phyloP scores from a whole-genome alignment of 2,888 invertebrate species.

The Hipparchia semele region DNA sequence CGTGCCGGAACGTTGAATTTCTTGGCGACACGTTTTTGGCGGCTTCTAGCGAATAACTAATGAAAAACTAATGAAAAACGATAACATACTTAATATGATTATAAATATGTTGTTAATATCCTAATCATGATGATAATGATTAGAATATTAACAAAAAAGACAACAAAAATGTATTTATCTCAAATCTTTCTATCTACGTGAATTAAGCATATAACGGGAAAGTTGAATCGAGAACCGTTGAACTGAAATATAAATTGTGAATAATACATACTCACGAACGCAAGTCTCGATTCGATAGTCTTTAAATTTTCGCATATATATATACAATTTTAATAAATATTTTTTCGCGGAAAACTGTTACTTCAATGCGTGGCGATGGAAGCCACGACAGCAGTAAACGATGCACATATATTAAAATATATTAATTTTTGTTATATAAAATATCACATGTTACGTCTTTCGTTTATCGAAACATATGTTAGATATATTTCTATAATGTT shows the following conservation, averaged over 20 bases:
- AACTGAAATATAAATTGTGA: constrained; percentile 10
- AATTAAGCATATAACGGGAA: constrained; percentile 13
- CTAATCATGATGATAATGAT: neutral
- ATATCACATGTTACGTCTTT: neutral
- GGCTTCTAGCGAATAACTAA: neutral
- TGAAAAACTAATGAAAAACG: neutral
- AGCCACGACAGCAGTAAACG: neutral
- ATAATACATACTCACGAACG: neutral
- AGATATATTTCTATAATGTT: too few relatives aligned
- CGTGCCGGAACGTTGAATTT: too few relatives aligned
- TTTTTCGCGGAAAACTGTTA: neutral
- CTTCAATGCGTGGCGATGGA: neutral
- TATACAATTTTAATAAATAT: constrained; percentile 20
- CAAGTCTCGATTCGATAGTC: neutral
- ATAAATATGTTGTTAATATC: too few relatives aligned
- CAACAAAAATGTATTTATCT: neutral
- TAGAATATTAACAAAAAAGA: neutral
- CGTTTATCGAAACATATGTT: neutral
- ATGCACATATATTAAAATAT: constrained; percentile 18
- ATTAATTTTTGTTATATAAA: constrained; percentile 13
- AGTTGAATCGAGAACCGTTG: constrained; percentile 2
- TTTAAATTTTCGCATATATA: neutral
- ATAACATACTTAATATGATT: neutral
- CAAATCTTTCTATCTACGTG: neutral
- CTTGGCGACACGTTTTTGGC: neutral